Evolutionary conservation across 2,888 invertebrate species (phyloP).

Genomic region (Aphidius colemani): DNA sequence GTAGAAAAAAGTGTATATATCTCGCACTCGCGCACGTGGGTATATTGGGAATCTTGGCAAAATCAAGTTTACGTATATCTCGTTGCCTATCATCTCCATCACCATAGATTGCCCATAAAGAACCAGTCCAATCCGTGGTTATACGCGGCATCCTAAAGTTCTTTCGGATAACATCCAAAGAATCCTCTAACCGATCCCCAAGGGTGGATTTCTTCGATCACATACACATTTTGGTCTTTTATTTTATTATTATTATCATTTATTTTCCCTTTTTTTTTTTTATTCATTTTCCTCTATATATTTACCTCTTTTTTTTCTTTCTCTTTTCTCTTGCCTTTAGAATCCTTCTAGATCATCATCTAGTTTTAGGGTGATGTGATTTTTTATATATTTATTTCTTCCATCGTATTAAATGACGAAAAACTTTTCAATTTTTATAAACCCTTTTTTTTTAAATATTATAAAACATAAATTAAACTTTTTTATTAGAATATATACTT

Average conservation of each 20-base stretch:
- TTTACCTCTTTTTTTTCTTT: conserved; percentile 23
- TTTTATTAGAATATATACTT: no score
- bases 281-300: neutral
- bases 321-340: conserved; percentile 25
- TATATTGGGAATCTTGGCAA: conserved; percentile 44
- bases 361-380: conserved; percentile 9
- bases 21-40: neutral
- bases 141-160: conserved; percentile 42
- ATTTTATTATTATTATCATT: conserved; percentile 24
- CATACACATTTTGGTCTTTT: conserved; percentile 28
- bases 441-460: no score
- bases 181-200: conserved; percentile 25
- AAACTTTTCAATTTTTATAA: no score
- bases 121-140: conserved; percentile 58
- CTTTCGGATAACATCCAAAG: conserved; percentile 34
- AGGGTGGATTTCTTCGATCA: conserved; percentile 34
- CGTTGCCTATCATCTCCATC: conserved; percentile 60
- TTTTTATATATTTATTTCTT: conserved; percentile 8
- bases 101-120: conserved; percentile 61
- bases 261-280: conserved; percentile 22
- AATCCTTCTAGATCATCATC: conserved; percentile 17
- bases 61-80: conserved; percentile 60
- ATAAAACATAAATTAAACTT: no score
- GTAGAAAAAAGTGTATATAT: conserved; percentile 19
- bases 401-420: no score